A percentile compares a stretch with the other conserved stretches of the same genome.
Evolutionary conservation across 2,888 invertebrate species (phyloP).

Genomic region (Drosophila buzzatii): DNA sequence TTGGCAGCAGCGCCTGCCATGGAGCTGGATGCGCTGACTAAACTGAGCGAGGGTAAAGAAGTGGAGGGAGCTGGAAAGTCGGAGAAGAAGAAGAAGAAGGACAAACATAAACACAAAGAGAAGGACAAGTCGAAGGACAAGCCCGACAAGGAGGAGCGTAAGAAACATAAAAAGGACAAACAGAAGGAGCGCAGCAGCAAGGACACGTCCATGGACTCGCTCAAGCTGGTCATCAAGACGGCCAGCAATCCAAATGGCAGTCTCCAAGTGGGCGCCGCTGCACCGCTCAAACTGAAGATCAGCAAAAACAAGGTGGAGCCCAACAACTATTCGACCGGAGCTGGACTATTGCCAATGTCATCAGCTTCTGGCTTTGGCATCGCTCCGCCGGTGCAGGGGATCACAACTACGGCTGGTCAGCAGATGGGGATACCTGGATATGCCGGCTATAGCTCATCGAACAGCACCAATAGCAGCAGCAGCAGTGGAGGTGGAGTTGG

Average conservation of each 20-base stretch:
- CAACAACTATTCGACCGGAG: conserved; percentile 76
- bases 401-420: conserved; percentile 14
- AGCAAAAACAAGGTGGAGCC: conserved; percentile 90
- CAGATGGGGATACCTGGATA: neutral
- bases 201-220: conserved; percentile 62
- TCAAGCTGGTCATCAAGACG: conserved; percentile 92
- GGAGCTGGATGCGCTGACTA: conserved; percentile 60
- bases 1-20: conserved; percentile 23
- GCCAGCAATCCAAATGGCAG: conserved; percentile 66
- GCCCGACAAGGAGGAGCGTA: conserved; percentile 88
- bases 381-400: conserved; percentile 20
- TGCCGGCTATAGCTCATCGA: conserved; percentile 27
- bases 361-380: conserved; percentile 39
- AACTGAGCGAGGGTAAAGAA: conserved; percentile 51
- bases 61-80: conserved; percentile 67
- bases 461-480: conserved; percentile 31
- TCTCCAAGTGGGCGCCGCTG: conserved; percentile 49
- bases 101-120: conserved; percentile 92
- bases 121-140: conserved; percentile 89
- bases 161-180: conserved; percentile 90
- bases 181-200: conserved; percentile 82
- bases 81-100: conserved; percentile 90
- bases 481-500: conserved; percentile 41
- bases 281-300: conserved; percentile 91
- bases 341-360: conserved; percentile 29